A percentile compares a stretch with the other conserved stretches of the same genome.
Evolutionary conservation across 2,797 vertebrate species (phyloP).

Genomic region (Otus scops): DNA sequence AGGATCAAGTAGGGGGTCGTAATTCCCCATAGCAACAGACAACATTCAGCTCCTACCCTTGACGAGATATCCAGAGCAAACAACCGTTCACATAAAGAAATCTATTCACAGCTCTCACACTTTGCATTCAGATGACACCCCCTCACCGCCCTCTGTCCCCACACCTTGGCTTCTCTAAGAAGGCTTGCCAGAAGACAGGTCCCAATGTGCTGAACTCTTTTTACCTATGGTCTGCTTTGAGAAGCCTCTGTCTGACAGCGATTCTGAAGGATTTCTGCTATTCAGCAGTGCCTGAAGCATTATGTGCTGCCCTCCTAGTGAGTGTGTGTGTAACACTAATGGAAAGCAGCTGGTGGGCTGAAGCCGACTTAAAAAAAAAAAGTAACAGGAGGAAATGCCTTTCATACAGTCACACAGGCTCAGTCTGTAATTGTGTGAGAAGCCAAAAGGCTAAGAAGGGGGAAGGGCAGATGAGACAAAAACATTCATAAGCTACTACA

Average conservation of each 20-base stretch:
- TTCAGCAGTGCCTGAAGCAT: constrained; percentile 6
- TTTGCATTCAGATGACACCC: not conserved
- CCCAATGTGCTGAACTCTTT: not conserved
- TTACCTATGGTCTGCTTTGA: not conserved
- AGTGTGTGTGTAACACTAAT: constrained; percentile 57
- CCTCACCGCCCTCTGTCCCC: not conserved
- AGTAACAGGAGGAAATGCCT: constrained; percentile 67
- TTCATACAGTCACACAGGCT: constrained; percentile 62
- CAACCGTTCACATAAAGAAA: not conserved
- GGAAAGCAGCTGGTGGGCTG: constrained; percentile 67
- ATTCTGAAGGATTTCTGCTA: constrained; percentile 28
- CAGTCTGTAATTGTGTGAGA: constrained; percentile 56
- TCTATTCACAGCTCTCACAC: not conserved
- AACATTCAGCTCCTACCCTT: not conserved
- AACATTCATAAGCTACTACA: not conserved
- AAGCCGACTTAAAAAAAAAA: not conserved
- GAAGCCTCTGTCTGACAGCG: constrained; percentile 4
- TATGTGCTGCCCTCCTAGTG: constrained; percentile 22
- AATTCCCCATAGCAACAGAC: not conserved
- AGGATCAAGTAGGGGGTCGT: not conserved
- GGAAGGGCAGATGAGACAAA: constrained; percentile 21
- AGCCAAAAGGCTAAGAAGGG: constrained; percentile 55
- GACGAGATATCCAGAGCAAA: not conserved
- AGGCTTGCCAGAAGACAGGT: not conserved
- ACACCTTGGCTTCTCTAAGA: not conserved